These are phyloP conservation scores for Cephus pygmeus DNA, from an alignment of 2,888 invertebrate species.

Conservation along the genomic window DNA sequence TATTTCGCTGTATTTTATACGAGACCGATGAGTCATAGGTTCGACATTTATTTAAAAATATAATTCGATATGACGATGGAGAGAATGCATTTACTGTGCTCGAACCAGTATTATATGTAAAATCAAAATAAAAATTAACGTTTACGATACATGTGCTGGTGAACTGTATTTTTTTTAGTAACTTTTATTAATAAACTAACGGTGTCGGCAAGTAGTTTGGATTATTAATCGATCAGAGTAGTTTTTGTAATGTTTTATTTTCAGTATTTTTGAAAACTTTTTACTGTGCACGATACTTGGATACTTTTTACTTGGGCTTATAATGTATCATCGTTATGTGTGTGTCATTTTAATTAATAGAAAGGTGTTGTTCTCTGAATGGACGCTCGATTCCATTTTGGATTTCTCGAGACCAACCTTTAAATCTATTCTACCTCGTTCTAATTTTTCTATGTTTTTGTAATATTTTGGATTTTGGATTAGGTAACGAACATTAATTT, in stretches of 20 bases:
- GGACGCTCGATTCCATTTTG: neutral
- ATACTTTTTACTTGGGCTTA: conserved; percentile 1
- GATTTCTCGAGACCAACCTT: neutral
- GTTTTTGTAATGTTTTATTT: neutral
- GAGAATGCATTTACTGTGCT: neutral
- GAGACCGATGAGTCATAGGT: neutral
- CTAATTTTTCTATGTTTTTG: neutral
- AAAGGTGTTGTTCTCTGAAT: neutral
- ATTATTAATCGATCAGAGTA: neutral
- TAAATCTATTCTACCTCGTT: neutral
- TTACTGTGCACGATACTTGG: conserved; percentile 4
- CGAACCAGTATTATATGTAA: neutral
- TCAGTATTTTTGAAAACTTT: conserved; percentile 3
- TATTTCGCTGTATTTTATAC: neutral
- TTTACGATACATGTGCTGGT: neutral
- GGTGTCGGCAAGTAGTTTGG: conserved; percentile 9
- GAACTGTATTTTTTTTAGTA: conserved; percentile 7
- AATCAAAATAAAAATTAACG: conserved; percentile 5
- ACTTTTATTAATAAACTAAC: conserved; percentile 10
- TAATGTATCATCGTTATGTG: conserved; percentile 6
- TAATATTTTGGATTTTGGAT: neutral
- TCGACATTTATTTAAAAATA: neutral
- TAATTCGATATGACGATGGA: neutral
- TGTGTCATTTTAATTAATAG: neutral
- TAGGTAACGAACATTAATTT: neutral